Base-by-base conservation (phyloP, 1,140 invertebrate genomes). In the Scaptomyza montana region DNA sequence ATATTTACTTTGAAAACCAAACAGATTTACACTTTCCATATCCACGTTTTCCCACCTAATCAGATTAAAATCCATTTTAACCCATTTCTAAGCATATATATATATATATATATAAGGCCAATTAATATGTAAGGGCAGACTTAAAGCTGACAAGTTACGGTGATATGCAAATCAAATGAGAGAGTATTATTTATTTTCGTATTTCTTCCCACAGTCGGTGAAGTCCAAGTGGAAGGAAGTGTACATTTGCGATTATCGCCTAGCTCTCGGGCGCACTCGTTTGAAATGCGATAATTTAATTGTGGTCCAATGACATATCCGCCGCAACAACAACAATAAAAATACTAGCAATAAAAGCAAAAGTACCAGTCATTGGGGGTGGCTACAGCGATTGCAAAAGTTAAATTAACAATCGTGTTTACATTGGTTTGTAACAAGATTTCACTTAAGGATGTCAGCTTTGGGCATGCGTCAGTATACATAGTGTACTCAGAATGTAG, bases 381-480 rank as follows among this genome's bases (percentile, higher is more conserved):
- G 10, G 45, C 30, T 86, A 30, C 78, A 63, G 51, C 84, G 54
- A 79, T 89, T 80, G 60, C 70, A 77, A 67, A 90, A 90, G 81
- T 90, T 80, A 90, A 91, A 91, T 89, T 91, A 86, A 91, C 89
- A 91, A 91, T 91, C 85, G 81, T 91, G 90, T 91, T 91, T 91
- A 91, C 90, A 91, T 91, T 91, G 90, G 86, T 91, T 91, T 89
- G 90, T 91, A 91, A 91, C 90, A 91, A 91, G 90, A 91, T 91
- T 91, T 91, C 90, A 91, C 90, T 91, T 91, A 91, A 85, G 90
- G 82, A 85, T 79, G 90, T 90, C 90, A 84, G 85, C 69, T 87
- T 86, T 75, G 78, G 77, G 46, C 54, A 46, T 55, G 25, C 41
- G 49, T 25, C 64, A 60, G 64, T 55, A 63, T 54, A 7, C 5